phyloP scores from a whole-genome alignment of 2,113 vertebrate genomes.

The Tachysurus fulvidraco region DNA sequence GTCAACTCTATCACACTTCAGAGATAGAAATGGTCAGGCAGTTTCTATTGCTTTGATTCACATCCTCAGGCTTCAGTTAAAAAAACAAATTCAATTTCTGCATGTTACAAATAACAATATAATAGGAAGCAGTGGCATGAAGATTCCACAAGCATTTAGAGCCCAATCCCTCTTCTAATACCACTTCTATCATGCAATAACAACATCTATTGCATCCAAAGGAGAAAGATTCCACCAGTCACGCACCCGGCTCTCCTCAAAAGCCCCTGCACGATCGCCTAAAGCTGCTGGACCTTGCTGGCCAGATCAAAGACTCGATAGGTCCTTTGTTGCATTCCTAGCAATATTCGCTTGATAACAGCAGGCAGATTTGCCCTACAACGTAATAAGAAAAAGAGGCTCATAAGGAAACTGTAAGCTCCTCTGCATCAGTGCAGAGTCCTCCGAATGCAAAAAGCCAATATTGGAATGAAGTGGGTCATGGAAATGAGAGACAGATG shows the following conservation, averaged over 20 bases:
- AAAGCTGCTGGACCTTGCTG: slow-evolving; percentile 51
- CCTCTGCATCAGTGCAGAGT: slow-evolving; percentile 48
- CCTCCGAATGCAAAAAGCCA: slow-evolving; percentile 51
- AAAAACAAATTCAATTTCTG: slow-evolving; percentile 13
- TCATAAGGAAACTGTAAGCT: slow-evolving; percentile 54
- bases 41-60: not conserved
- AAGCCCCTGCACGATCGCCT: slow-evolving; percentile 41
- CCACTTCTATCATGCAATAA: slow-evolving; percentile 69
- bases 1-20: not conserved
- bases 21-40: not conserved
- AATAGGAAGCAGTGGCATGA: slow-evolving; percentile 57
- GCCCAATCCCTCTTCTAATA: slow-evolving; percentile 64
- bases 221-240: slow-evolving; percentile 60
- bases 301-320: slow-evolving; percentile 67
- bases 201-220: slow-evolving; percentile 63
- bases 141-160: slow-evolving; percentile 47
- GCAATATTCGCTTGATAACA: slow-evolving; percentile 65
- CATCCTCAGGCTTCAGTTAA: not conserved
- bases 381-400: slow-evolving; percentile 58
- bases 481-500: slow-evolving; percentile 56
- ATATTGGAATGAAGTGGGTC: slow-evolving; percentile 53
- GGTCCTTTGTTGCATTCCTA: slow-evolving; percentile 60
- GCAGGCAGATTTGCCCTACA: slow-evolving; percentile 57
- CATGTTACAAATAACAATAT: slow-evolving; percentile 54
- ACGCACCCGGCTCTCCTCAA: slow-evolving; percentile 55